Evolutionary conservation across 2,888 invertebrate species (phyloP), one percentile per base, ranked within the genome.

Genomic region (Drosophila atripex): DNA sequence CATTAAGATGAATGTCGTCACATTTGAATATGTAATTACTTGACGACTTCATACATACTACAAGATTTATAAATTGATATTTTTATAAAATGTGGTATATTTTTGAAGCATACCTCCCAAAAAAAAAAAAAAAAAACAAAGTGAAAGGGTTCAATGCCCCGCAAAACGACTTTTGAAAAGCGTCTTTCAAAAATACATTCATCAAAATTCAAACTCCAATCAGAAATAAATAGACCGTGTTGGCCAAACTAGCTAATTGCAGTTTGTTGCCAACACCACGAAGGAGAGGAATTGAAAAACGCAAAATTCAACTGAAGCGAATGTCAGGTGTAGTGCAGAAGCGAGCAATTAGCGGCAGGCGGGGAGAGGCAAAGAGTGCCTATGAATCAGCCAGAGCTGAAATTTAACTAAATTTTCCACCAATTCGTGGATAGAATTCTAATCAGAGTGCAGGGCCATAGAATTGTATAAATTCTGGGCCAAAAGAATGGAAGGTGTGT

Each of bases 101-200:
- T 18, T 18, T 2, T 18, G 18, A 23, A 21, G 21, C 21, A 21
- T n/a, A n/a, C n/a, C n/a, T n/a, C n/a, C n/a, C n/a, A n/a, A n/a
- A n/a, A n/a, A n/a, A n/a, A n/a, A n/a, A n/a, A 28, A 28, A 25
- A 1, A 35, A 35, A 32, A 35, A 53, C 51, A 57, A 69, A 60
- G 57, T 84, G 73, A 77, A 86, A 71, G 78, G 77, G 87, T 82
- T 85, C 85, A 86, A 73, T 73, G 86, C 49, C 65, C 85, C 60
- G 12, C 51, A 46, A 35, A n/a, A 14, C n/a, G 28, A 28, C 28
- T 28, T 28, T 28, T 18, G 25, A 60, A 47, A 70, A 53, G 18
- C 46, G 45, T 9, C 35, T 53, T 47, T 35, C 35, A 28, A 56
- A 61, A 52, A 61, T 9, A 12, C 7, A 55, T 39, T 25, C 43